Base-by-base conservation (phyloP, 2,113 vertebrate genomes). In the Alces alces region DNA sequence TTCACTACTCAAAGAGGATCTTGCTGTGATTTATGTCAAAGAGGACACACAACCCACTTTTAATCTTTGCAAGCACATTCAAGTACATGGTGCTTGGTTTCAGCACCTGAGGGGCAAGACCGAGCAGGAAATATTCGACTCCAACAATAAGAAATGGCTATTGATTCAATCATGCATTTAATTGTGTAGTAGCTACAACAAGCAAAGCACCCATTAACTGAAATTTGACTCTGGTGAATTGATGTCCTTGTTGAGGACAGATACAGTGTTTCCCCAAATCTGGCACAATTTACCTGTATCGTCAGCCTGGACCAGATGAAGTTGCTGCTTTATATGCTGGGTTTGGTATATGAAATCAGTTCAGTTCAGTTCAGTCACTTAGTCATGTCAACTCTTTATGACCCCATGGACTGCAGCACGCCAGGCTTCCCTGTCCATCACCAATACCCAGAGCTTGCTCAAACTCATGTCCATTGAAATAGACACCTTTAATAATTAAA, bases 391-490 rank as follows among this genome's bases (percentile, higher is more conserved):
- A 17, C 61, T 64, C 30, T 64, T 17, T 64, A 33, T 64, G 30
- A 64, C 30, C 61, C 15, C 33, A 64, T 17, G 61, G 15, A 64
- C 16, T 9, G 6, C 3, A 64, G 33, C 30, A 4, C 1, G 0
- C 15, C 0, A 0, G 16, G 33, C 15, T n/a, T 64, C 33, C 15
- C 61, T 64, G 33, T n/a, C 61, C 61, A 64, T 64, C 61, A 64
- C 30, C 61, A n/a, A 17, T 30, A 7, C 30, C 61, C 61, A n/a
- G 61, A 64, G 30, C 30, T 64, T 64, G 61, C 15, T 64, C 30
- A 64, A 64, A n/a, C 61, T n/a, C 15, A 17, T 17, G 30, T 17
- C 30, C 30, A 64, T 64, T 0, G 1, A 76, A n/a, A 43, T 25
- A n/a, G 45, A 10, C 27, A 61, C 5, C 2, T 86, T 61, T 78